Conservation (phyloP, 2,113 vertebrate genomes). For the Pseudorasbora parva region DNA sequence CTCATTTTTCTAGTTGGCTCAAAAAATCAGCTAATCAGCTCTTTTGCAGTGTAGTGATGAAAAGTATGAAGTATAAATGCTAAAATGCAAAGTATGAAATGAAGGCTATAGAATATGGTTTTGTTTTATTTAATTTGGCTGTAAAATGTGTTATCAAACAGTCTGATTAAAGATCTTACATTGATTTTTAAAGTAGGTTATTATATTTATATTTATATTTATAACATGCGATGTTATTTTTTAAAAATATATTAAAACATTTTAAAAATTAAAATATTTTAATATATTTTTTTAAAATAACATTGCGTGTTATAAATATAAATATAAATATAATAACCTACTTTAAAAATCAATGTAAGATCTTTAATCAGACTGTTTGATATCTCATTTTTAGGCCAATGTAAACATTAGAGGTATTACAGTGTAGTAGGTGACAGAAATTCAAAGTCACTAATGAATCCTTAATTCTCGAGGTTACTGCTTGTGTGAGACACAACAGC, state of each 20-base stretch:
- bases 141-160: not conserved
- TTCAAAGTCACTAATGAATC: not conserved
- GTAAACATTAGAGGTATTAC: not conserved
- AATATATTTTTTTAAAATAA: too few species aligned
- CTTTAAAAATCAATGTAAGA: not conserved
- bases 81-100: not conserved
- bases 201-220: not conserved
- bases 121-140: not conserved
- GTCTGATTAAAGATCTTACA: not conserved
- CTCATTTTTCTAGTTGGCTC: not conserved
- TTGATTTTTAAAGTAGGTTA: not conserved
- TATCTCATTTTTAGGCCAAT: not conserved
- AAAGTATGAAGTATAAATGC: not conserved
- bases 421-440: not conserved
- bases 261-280: too few species aligned
- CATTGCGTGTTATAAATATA: too few species aligned
- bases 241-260: too few species aligned
- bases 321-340: not conserved
- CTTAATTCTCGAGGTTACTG: conserved; percentile 8
- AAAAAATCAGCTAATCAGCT: not conserved
- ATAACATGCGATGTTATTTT: too few species aligned
- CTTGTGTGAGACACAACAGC: conserved; percentile 1
- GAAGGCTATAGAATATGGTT: not conserved
- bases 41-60: not conserved
- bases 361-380: not conserved